These are phyloP conservation scores for Macaria notata DNA, from an alignment of 2,888 invertebrate species.

Conservation along the genomic window DNA sequence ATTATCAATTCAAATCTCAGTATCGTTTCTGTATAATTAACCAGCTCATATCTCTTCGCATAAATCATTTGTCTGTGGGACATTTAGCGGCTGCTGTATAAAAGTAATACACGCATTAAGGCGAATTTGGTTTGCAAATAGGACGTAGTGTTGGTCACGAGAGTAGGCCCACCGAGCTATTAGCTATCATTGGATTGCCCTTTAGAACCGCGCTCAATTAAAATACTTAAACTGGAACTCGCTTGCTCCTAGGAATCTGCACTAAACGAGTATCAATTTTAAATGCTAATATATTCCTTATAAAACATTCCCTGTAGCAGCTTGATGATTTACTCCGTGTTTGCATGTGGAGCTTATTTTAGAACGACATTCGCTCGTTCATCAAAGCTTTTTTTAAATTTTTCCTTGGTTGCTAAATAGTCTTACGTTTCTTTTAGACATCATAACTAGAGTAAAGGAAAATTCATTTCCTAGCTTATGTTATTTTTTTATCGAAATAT, in stretches of 20 bases:
- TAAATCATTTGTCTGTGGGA: slow-evolving; percentile 58
- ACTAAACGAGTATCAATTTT: slow-evolving; percentile 43
- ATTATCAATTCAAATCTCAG: slow-evolving; percentile 44
- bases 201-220: slow-evolving; percentile 48
- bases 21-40: slow-evolving; percentile 51
- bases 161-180: slow-evolving; percentile 40
- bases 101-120: slow-evolving; percentile 58
- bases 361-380: background rate
- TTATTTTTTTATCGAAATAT: too few species aligned
- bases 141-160: slow-evolving; percentile 47
- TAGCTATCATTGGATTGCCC: slow-evolving; percentile 44
- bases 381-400: too few species aligned
- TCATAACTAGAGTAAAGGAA: too few species aligned
- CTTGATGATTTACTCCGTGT: slow-evolving; percentile 27
- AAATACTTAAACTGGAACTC: slow-evolving; percentile 51
- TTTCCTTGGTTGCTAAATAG: too few species aligned
- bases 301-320: slow-evolving; percentile 37
- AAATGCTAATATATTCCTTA: slow-evolving; percentile 52
- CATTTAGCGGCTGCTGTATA: slow-evolving; percentile 53
- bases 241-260: slow-evolving; percentile 53
- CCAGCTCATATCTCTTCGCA: slow-evolving; percentile 51
- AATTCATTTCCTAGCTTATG: too few species aligned
- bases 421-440: too few species aligned
- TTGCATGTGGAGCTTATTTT: slow-evolving; percentile 13
- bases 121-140: slow-evolving; percentile 70